Conservation (phyloP, 2,797 vertebrate genomes). For the Epinephelus malabaricus region DNA sequence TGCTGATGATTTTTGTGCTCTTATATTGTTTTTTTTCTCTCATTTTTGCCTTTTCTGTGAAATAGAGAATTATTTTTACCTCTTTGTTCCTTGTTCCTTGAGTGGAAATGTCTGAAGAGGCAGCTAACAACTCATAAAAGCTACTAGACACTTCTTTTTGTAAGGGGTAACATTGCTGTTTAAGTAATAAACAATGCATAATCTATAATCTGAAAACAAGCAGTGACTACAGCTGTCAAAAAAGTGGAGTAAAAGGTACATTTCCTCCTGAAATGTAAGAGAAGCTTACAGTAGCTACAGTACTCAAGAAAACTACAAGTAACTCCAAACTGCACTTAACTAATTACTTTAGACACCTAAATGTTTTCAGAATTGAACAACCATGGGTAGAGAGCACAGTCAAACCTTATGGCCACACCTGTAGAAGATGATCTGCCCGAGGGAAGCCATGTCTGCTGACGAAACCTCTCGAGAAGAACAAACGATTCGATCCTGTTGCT, state of each 20-base stretch:
- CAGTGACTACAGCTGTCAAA: neutral
- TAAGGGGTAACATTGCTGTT: neutral
- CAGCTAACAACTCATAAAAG: too few relatives aligned
- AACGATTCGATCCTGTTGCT: neutral
- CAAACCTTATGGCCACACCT: conserved; percentile 55
- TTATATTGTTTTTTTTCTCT: too few relatives aligned
- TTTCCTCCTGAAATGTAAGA: too few relatives aligned
- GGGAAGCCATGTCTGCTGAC: conserved; percentile 71
- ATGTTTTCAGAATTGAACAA: neutral
- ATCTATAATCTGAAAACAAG: neutral
- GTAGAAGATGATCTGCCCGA: conserved; percentile 82
- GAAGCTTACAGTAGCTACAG: too few relatives aligned
- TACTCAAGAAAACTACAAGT: neutral
- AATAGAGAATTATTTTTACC: neutral
- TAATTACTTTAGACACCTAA: neutral
- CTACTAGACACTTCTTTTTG: too few relatives aligned
- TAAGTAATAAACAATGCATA: neutral
- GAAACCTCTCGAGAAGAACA: neutral
- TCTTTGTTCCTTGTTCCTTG: too few relatives aligned
- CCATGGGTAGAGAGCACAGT: neutral
- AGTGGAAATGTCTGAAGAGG: too few relatives aligned
- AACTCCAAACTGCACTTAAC: neutral
- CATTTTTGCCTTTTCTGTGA: neutral
- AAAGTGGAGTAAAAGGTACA: too few relatives aligned
- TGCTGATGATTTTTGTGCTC: too few relatives aligned